Evolutionary conservation across 2,113 vertebrate genomes (phyloP).

Genomic region (Bos javanicus): DNA sequence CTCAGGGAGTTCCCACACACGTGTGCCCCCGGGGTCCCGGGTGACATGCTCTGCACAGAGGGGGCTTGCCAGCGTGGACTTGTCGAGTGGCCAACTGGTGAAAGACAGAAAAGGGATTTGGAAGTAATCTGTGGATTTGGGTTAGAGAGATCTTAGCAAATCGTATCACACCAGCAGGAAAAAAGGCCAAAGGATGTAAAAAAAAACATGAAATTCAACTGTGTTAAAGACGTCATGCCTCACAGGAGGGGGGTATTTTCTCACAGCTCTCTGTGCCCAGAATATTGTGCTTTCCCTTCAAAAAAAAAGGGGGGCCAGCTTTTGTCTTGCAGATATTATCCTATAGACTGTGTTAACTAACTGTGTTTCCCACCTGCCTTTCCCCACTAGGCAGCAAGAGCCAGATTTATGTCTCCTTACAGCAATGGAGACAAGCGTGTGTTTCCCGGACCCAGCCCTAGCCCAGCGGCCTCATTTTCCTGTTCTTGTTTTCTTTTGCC

Average conservation of each 20-base stretch:
- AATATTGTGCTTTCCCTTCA: neutral
- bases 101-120: neutral
- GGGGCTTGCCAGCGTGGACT: neutral
- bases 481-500: neutral
- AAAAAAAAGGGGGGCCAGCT: neutral
- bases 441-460: neutral
- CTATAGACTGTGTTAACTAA: neutral
- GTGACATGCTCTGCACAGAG: neutral
- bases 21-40: neutral
- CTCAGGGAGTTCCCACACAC: neutral
- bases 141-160: neutral
- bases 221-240: neutral
- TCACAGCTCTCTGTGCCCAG: neutral
- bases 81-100: neutral
- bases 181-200: neutral
- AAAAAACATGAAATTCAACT: neutral
- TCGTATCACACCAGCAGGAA: neutral
- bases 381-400: neutral
- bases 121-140: neutral
- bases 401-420: neutral
- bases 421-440: constrained; percentile 28
- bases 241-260: neutral
- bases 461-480: neutral
- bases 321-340: neutral
- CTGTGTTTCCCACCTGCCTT: neutral